These are phyloP conservation scores for Apoda limacodes DNA, from an alignment of 2,888 invertebrate species.

Conservation along the genomic window DNA sequence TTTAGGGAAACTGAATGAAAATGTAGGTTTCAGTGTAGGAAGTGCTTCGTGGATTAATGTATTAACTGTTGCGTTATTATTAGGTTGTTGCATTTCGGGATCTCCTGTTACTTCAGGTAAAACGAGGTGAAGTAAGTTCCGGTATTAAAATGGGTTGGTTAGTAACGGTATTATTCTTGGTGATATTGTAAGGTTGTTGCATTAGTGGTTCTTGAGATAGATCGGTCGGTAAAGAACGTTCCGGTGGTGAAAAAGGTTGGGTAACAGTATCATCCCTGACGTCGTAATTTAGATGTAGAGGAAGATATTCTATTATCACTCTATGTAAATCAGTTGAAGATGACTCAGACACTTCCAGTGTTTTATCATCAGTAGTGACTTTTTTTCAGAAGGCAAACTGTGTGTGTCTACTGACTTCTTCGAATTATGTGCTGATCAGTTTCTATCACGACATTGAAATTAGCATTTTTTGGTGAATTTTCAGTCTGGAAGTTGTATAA, in stretches of 20 bases:
- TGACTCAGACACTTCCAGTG: slow-evolving; percentile 1
- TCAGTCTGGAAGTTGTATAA: slow-evolving; percentile 7
- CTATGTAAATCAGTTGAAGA: slow-evolving; percentile 3
- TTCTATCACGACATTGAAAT: slow-evolving; percentile 5
- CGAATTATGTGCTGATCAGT: slow-evolving; percentile 6
- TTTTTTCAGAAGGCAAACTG: slow-evolving; percentile 5
- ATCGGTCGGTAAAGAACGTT: slow-evolving; percentile 6
- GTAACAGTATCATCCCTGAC: slow-evolving; percentile 3
- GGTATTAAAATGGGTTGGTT: too few relatives aligned
- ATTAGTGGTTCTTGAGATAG: too few relatives aligned
- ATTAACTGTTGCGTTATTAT: slow-evolving; percentile 2
- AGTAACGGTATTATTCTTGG: too few relatives aligned
- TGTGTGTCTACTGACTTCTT: slow-evolving; percentile 5
- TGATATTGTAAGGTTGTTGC: too few relatives aligned
- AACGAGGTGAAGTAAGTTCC: too few relatives aligned
- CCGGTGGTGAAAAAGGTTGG: slow-evolving; percentile 3
- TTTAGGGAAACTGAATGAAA: too few relatives aligned
- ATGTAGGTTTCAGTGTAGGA: slow-evolving; percentile 4
- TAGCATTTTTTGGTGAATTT: slow-evolving; percentile 7
- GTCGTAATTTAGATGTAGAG: slow-evolving; percentile 5
- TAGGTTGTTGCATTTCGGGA: slow-evolving; percentile 7
- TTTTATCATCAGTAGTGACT: slow-evolving; percentile 3
- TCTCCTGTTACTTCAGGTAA: slow-evolving; percentile 8
- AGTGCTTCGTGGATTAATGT: slow-evolving; percentile 3
- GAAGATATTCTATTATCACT: too few relatives aligned